Evolutionary conservation across 2,113 vertebrate species (phyloP).

Genomic region (Bufo bufo): DNA sequence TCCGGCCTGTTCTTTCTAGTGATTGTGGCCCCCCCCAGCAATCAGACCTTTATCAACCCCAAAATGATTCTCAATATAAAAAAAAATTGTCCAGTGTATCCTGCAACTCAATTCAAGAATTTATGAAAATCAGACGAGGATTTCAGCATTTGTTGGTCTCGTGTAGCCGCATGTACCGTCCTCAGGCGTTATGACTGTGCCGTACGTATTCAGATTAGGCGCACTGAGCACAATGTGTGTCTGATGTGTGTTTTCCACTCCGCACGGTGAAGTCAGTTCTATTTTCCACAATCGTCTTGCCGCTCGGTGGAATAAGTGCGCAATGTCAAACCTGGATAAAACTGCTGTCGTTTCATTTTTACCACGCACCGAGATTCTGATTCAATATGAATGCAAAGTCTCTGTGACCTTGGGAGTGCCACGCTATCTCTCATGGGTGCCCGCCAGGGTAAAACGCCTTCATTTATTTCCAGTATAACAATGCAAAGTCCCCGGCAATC

Average conservation of each 20-base stretch:
- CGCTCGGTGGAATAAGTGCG: neutral
- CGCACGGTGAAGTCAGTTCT: neutral
- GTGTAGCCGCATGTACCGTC: no score
- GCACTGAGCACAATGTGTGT: neutral
- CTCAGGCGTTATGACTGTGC: no score
- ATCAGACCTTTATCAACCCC: no score
- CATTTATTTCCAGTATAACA: neutral
- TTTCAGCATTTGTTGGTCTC: no score
- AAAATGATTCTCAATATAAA: no score
- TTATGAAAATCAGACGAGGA: no score
- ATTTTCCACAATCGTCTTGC: neutral
- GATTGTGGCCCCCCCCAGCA: no score
- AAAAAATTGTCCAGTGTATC: no score
- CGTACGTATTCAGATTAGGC: no score
- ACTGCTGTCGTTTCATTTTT: conserved; percentile 41
- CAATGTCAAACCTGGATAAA: conserved; percentile 34
- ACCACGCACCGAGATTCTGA: conserved; percentile 7
- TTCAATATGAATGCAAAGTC: conserved; percentile 41
- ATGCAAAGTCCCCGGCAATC: neutral
- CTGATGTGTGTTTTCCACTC: neutral
- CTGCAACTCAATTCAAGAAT: no score
- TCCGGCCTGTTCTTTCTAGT: no score
- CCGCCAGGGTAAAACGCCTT: neutral
- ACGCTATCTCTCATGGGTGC: neutral
- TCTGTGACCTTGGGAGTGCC: conserved; percentile 7